Evolutionary conservation across 2,113 vertebrate species (phyloP).

Genomic region (Ia io): DNA sequence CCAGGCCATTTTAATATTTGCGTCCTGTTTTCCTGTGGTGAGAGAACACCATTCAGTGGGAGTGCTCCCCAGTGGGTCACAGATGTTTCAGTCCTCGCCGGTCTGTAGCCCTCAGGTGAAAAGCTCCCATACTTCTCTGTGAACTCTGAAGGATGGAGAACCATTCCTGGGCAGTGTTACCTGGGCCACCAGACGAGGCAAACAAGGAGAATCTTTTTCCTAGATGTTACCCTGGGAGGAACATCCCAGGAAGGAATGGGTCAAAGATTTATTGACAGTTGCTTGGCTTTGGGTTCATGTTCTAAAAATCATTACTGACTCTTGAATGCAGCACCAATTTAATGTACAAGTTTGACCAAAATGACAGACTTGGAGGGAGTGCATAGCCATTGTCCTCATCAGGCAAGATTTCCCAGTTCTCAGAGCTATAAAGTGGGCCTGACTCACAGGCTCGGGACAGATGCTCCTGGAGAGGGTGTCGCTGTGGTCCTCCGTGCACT

Average conservation of each 20-base stretch:
- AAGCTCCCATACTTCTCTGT: not conserved
- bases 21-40: not conserved
- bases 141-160: not conserved
- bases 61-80: not conserved
- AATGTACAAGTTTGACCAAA: not conserved
- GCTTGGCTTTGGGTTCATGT: not conserved
- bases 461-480: conserved; percentile 46
- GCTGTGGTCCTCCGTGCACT: not conserved
- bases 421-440: conserved; percentile 31
- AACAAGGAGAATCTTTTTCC: not conserved
- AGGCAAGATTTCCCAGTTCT: conserved; percentile 33
- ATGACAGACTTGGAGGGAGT: not conserved
- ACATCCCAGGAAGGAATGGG: not conserved
- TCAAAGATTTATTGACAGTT: not conserved
- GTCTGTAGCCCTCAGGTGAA: not conserved
- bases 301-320: not conserved
- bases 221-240: not conserved
- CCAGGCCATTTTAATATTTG: not conserved
- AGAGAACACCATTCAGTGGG: not conserved
- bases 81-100: not conserved
- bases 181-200: not conserved
- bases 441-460: conserved; percentile 64
- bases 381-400: conserved; percentile 24
- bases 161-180: not conserved
- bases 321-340: not conserved